A percentile compares a stretch with the other conserved stretches of the same genome.
phyloP scores from a whole-genome alignment of 2,888 invertebrate genomes.

The Ophonus ardosiacus region DNA sequence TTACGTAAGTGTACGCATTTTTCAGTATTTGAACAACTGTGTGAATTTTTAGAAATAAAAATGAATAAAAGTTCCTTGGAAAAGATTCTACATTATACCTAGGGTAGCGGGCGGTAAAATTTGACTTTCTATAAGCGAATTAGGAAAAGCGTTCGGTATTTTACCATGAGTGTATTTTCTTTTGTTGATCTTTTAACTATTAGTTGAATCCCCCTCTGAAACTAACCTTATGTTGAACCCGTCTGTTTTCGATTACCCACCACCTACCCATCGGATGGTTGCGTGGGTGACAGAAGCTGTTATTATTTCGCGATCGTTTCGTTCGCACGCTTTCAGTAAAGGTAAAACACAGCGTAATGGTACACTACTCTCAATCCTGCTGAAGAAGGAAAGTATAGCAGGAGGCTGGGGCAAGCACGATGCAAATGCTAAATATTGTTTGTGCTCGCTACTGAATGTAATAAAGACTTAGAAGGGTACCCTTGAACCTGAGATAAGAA shows the following conservation, averaged over 20 bases:
- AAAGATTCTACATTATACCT: too few relatives aligned
- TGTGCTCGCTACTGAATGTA: conserved; percentile 37
- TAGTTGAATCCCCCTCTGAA: too few relatives aligned
- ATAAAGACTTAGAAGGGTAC: neutral
- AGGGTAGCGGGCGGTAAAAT: too few relatives aligned
- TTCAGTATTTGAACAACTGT: too few relatives aligned
- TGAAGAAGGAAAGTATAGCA: neutral
- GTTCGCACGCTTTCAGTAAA: conserved; percentile 69
- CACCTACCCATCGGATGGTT: conserved; percentile 5
- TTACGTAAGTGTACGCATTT: too few relatives aligned
- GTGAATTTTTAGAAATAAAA: too few relatives aligned
- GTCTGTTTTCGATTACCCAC: neutral
- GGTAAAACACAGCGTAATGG: conserved; percentile 66
- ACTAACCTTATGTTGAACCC: neutral
- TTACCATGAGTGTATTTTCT: too few relatives aligned
- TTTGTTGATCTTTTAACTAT: too few relatives aligned
- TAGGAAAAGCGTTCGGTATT: too few relatives aligned
- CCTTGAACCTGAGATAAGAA: neutral
- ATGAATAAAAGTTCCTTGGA: too few relatives aligned
- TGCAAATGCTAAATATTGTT: conserved; percentile 50
- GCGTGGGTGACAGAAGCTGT: conserved; percentile 67
- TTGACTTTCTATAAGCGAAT: too few relatives aligned
- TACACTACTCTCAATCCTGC: conserved; percentile 65
- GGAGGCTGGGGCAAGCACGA: conserved; percentile 19
- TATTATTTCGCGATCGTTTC: conserved; percentile 69